phyloP scores from a whole-genome alignment of 2,113 vertebrate species.

The Hiodon tergisus region DNA sequence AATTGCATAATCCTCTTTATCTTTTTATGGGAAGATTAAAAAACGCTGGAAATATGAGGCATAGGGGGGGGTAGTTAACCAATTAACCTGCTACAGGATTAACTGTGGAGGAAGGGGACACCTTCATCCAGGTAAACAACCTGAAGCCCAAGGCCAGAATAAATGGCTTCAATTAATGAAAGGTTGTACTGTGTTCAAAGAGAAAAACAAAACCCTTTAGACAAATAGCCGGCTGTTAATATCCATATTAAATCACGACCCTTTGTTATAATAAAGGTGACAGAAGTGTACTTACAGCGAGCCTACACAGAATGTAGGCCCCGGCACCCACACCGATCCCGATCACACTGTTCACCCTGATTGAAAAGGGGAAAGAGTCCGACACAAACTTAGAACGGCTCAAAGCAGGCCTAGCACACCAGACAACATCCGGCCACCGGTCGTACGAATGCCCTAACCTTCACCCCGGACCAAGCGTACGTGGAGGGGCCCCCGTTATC shows the following conservation, averaged over 20 bases:
- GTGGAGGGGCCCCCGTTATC: too few species aligned
- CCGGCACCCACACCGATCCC: constrained; percentile 86
- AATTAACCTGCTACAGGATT: neutral
- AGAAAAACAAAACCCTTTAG: neutral
- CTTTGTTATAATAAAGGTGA: neutral
- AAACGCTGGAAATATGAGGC: constrained; percentile 16
- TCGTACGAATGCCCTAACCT: too few species aligned
- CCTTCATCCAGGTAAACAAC: too few species aligned
- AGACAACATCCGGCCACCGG: neutral
- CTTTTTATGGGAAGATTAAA: constrained; percentile 25
- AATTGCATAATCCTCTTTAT: constrained; percentile 18
- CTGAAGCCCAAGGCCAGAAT: too few species aligned
- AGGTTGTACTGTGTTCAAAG: too few species aligned
- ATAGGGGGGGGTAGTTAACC: neutral
- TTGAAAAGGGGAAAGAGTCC: constrained; percentile 29
- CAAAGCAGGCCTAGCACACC: neutral
- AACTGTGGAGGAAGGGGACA: neutral
- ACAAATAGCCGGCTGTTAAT: neutral
- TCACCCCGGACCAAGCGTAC: too few species aligned
- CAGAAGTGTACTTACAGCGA: constrained; percentile 74
- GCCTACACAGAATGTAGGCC: constrained; percentile 81
- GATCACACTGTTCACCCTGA: constrained; percentile 83
- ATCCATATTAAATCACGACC: neutral
- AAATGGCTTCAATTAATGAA: too few species aligned
- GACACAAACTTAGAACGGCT: neutral